These are phyloP conservation scores for Podotricha telesiphe DNA, from an alignment of 2,888 invertebrate species.

Conservation along the genomic window DNA sequence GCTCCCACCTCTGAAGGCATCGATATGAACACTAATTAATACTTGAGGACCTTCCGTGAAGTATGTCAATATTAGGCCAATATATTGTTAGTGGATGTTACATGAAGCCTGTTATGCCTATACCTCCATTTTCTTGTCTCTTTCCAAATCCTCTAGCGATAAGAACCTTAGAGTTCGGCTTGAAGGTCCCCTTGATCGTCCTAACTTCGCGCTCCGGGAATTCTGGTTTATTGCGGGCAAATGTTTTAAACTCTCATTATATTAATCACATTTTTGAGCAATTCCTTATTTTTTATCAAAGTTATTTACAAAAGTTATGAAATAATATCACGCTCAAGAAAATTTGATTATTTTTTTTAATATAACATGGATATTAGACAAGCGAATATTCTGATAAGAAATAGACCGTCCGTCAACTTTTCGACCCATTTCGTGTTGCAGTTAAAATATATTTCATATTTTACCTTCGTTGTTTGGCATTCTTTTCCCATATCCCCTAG, in stretches of 20 bases:
- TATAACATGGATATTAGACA: constrained; percentile 1
- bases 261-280: background rate
- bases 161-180: constrained; percentile 69
- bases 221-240: constrained; percentile 8
- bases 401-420: constrained; percentile 24
- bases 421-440: constrained; percentile 3
- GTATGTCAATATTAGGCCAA: constrained; percentile 24
- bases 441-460: constrained; percentile 15
- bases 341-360: constrained; percentile 9
- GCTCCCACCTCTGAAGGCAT: background rate
- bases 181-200: constrained; percentile 69
- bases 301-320: constrained; percentile 2
- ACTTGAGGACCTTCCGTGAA: constrained; percentile 5
- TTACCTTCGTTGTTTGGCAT: constrained; percentile 49
- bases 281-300: background rate
- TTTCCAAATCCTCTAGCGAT: constrained; percentile 74
- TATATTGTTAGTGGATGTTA: constrained; percentile 26
- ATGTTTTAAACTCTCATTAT: constrained; percentile 17
- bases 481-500: constrained; percentile 70
- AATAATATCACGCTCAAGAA: constrained; percentile 1
- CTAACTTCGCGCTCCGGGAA: constrained; percentile 58
- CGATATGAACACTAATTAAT: background rate
- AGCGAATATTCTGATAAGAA: constrained; percentile 23
- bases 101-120: constrained; percentile 26
- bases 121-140: constrained; percentile 50